These are phyloP conservation scores for Delichon dasypus DNA, from an alignment of 2,797 vertebrate genomes.

Conservation along the genomic window DNA sequence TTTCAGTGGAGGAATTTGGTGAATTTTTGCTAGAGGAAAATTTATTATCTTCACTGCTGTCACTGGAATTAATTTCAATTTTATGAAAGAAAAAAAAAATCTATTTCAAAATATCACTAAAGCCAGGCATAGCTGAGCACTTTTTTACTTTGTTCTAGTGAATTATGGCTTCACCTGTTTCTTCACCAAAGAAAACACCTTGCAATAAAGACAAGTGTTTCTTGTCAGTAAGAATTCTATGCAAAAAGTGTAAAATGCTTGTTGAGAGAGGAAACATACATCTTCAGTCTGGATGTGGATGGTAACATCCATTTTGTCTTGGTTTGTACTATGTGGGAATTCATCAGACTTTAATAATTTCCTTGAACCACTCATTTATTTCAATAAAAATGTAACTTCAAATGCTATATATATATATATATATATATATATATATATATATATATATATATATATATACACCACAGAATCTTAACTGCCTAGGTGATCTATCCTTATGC, in stretches of 20 bases:
- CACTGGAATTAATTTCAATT: background rate
- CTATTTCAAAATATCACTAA: background rate
- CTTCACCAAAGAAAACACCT: background rate
- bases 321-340: fast-evolving
- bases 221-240: background rate
- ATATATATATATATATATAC: background rate
- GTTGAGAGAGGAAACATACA: background rate
- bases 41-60: background rate
- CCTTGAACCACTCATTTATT: background rate
- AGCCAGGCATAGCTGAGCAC: background rate
- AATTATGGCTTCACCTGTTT: background rate
- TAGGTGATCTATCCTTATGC: background rate
- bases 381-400: background rate
- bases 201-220: background rate
- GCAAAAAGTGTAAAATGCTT: background rate
- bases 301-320: background rate
- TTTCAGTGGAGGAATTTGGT: background rate
- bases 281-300: background rate
- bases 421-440: too few relatives aligned
- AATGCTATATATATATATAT: background rate
- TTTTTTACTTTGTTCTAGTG: background rate
- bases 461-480: background rate
- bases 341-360: background rate
- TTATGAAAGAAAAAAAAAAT: background rate
- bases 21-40: background rate